Evolutionary conservation across 1,140 invertebrate genomes (phyloP), one percentile per base, ranked within the genome.

Genomic region (Drosophila sproati): DNA sequence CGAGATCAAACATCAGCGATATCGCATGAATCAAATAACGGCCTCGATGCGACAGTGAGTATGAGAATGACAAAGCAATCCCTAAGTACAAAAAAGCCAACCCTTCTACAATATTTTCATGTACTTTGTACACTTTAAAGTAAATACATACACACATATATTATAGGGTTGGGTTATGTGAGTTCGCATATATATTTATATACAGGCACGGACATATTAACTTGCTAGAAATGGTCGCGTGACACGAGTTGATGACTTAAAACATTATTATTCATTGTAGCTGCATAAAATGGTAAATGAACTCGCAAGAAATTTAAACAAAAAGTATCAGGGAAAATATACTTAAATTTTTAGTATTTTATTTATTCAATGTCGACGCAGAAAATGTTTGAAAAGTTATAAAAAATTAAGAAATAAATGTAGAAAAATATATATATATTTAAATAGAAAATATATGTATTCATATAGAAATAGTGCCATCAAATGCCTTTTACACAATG

Each of bases 1-100:
- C 92, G 96, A 97, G 88, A 95, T 98, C 72, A 95, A 95, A 70
- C 98, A 99, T 93, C 98, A 98, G 92, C 95, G 95, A 70, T 98
- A 98, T 93, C 94, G 97, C 52, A 95, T 98, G 93, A 95, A 95
- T 72, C 94, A 97, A 83, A 97, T 99, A 81, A 94, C 93, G 45
- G 95, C 95, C 88, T 95, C 96, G 29, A 87, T 98, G 29, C 96
- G 96, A 94, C 95, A 95, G 97, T 98, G 73, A 92, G 91, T 92
- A 89, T 37, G n/a, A 8, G 1, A 47, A 31, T 10, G 39, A 52
- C 12, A 50, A 35, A 43, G 3, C n/a, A 45, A 57, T 52, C 41
- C 39, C 34, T 32, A 56, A 29, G 3, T 4, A 43, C 34, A 2
- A 59, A 45, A 56, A 31, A 20, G 28, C n/a, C 63, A 59, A 69